Percentiles rank a stretch among this genome's conserved stretches.
phyloP scores from a whole-genome alignment of 2,113 vertebrate species.

The Calonectris borealis region DNA sequence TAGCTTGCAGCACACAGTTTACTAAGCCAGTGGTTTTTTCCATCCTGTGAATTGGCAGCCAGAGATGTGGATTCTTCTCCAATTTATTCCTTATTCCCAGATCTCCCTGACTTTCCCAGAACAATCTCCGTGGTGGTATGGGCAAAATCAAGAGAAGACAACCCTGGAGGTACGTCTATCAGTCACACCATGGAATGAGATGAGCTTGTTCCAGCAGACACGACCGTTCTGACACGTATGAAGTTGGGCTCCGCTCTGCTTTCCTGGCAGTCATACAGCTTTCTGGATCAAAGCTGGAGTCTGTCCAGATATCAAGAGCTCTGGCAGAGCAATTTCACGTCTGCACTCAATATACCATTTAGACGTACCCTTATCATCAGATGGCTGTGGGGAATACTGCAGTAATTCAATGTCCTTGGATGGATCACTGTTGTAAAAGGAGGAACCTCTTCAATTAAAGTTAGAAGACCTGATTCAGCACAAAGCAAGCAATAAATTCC shows the following conservation, averaged over 20 bases:
- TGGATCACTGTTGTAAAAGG: neutral
- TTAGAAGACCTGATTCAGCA: neutral
- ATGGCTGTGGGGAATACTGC: neutral
- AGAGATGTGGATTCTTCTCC: neutral
- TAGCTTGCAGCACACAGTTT: neutral
- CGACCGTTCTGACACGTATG: rapidly evolving
- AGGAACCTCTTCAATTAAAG: neutral
- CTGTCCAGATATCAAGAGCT: neutral
- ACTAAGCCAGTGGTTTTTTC: neutral
- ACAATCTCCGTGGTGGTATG: neutral
- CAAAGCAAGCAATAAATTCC: neutral
- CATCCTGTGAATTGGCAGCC: neutral
- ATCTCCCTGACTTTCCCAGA: neutral
- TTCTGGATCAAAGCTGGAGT: neutral
- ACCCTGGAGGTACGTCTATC: rapidly evolving
- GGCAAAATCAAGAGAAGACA: neutral
- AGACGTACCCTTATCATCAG: neutral
- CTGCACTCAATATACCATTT: neutral
- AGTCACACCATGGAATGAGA: neutral
- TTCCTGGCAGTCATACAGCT: neutral
- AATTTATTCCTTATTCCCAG: neutral
- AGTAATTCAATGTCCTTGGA: neutral
- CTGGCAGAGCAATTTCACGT: neutral
- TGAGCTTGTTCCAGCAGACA: neutral
- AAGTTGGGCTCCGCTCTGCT: neutral